phyloP scores from a whole-genome alignment of 1,140 invertebrate genomes.

The Brachionus paranguensis region DNA sequence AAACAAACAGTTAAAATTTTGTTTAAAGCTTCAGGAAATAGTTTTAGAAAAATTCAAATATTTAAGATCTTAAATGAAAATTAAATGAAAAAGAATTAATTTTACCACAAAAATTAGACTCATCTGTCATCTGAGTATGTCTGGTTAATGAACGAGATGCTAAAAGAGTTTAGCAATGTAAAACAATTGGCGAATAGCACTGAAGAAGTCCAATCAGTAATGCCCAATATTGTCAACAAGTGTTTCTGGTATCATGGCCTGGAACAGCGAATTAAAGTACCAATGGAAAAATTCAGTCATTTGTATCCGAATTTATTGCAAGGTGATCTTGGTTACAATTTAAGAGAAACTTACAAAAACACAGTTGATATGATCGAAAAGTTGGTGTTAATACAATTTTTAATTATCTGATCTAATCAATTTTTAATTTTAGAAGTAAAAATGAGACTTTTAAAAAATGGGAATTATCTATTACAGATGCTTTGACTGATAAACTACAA shows the following conservation, averaged over 20 bases:
- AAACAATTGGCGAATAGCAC: conserved; percentile 46
- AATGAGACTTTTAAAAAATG: conserved; percentile 46
- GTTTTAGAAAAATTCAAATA: too few relatives aligned
- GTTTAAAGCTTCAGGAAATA: too few relatives aligned
- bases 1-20: too few relatives aligned
- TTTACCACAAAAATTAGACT: conserved; percentile 41
- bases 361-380: conserved; percentile 46
- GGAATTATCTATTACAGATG: conserved; percentile 48
- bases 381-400: conserved; percentile 37
- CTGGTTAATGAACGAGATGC: conserved; percentile 47
- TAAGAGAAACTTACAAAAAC: conserved; percentile 49
- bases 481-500: conserved; percentile 50
- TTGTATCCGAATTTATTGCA: conserved; percentile 53
- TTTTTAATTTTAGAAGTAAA: conserved; percentile 45
- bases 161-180: conserved; percentile 48
- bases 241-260: conserved; percentile 52
- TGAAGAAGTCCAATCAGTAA: conserved; percentile 47
- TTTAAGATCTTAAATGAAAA: not conserved
- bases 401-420: too few relatives aligned
- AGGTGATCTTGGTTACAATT: conserved; percentile 51
- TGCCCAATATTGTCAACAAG: conserved; percentile 51
- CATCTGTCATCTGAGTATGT: conserved; percentile 50
- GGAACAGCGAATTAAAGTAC: conserved; percentile 48
- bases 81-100: not conserved
- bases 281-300: conserved; percentile 51